These are phyloP conservation scores for Ptychadena robeensis DNA, from an alignment of 2,797 vertebrate species.

Conservation along the genomic window DNA sequence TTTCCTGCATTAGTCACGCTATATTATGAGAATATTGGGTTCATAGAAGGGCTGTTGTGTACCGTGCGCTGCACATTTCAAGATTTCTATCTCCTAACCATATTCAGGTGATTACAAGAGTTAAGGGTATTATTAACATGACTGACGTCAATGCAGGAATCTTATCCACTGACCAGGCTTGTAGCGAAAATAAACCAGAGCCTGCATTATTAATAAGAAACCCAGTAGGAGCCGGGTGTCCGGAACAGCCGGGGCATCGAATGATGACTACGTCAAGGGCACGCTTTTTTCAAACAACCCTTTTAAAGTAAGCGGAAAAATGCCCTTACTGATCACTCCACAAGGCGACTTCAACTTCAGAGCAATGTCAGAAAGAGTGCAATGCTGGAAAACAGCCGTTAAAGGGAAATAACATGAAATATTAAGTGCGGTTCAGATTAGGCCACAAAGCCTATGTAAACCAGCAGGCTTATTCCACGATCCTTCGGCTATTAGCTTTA, in stretches of 20 bases:
- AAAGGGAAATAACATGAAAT: neutral
- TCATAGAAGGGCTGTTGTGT: conserved; percentile 29
- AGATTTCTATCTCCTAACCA: conserved; percentile 55
- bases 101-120: conserved; percentile 62
- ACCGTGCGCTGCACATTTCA: conserved; percentile 24
- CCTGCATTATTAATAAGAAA: conserved; percentile 61
- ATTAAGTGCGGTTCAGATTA: neutral
- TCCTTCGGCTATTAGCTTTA: neutral
- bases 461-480: neutral
- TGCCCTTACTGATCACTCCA: conserved; percentile 37
- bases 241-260: conserved; percentile 57
- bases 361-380: conserved; percentile 5
- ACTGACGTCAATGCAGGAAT: conserved; percentile 71
- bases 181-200: conserved; percentile 63
- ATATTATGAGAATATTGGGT: neutral
- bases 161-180: conserved; percentile 63
- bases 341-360: conserved; percentile 1
- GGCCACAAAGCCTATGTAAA: neutral
- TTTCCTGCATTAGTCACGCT: neutral
- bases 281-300: conserved; percentile 33
- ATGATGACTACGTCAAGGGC: conserved; percentile 61
- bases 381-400: neutral
- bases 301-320: conserved; percentile 38
- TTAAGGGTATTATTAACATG: conserved; percentile 68
- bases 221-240: conserved; percentile 57